Base-by-base conservation (phyloP, 2,797 vertebrate genomes). In the Sciurus carolinensis region DNA sequence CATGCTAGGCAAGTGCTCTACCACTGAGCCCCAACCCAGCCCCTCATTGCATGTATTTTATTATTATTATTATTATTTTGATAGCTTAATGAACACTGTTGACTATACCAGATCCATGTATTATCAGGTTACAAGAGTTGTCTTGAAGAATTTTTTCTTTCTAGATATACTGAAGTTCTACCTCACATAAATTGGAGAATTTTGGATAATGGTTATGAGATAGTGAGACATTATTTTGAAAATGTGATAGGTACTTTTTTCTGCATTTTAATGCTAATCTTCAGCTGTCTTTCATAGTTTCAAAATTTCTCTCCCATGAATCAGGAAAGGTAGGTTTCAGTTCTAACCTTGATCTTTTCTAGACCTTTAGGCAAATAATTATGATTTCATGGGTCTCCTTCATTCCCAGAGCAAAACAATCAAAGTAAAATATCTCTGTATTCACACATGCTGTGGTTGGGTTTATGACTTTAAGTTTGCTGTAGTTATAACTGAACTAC, bases 31-130 rank as follows among this genome's bases (percentile, higher is more conserved):
- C 7, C 44, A 47, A 47, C 44, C 44, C 44, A 8, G 44, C 44
- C 44, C 44, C 44, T 71, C 4, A 15, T 75, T 11, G 54, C 5
- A 50, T 66, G 13, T 0, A 39, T 18, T 33, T 26, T 39, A 33
- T 83, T 57, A 59, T 81, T 79, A 59, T 81, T 79, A 64, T 59
- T 77, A 62, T 39, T 44, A 24, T 50, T 75, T 88, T 79, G 87
- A 62, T 47, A 81, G 12, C 3, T 86, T 64, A 71, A 59, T 57
- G 12, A 71, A 79, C 2, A 8, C 8, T 82, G 26, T 17, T 80
- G 33, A 67, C 7, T 28, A 33, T 1, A 73, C 2, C 47, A 57
- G 24, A 36, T 57, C 5, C 7, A 73, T 57, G 69, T 15, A 24
- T 20, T 30, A 0, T 75, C 33, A 67, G 7, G 73, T 42, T 72